Evolutionary conservation across 2,113 vertebrate genomes (phyloP).

Genomic region (Trogon melanurus): DNA sequence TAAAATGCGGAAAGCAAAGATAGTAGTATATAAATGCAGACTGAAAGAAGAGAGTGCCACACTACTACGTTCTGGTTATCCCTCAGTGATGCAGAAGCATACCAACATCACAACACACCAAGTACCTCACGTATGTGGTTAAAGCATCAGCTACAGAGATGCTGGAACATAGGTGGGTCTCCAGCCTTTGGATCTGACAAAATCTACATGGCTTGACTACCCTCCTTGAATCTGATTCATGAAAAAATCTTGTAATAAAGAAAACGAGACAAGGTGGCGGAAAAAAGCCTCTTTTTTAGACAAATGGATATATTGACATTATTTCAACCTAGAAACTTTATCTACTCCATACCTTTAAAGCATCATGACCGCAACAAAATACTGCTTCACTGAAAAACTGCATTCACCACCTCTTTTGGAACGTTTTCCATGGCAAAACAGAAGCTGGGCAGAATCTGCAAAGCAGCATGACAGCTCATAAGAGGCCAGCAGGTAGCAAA

Average conservation of each 20-base stretch:
- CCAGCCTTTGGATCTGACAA: not conserved
- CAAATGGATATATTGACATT: not conserved
- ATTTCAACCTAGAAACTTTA: not conserved
- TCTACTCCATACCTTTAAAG: not conserved
- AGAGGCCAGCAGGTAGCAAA: not conserved
- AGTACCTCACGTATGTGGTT: not conserved
- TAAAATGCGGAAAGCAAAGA: not conserved
- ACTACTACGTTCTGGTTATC: not conserved
- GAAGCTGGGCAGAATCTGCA: not conserved
- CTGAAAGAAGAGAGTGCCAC: not conserved
- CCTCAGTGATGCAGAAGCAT: not conserved
- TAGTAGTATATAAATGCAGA: not conserved
- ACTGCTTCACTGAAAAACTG: not conserved
- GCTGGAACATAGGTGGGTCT: not conserved
- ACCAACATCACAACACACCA: accelerated
- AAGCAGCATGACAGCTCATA: constrained; percentile 4
- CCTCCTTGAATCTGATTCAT: no score
- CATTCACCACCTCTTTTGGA: not conserved
- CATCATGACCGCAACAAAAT: not conserved
- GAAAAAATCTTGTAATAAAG: not conserved
- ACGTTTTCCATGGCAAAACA: not conserved
- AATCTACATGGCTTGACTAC: not conserved
- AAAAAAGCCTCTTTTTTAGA: not conserved
- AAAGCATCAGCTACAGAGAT: not conserved
- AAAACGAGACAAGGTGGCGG: not conserved